Evolutionary conservation across 2,797 vertebrate genomes (phyloP).

Genomic region (Loriculus beryllinus): DNA sequence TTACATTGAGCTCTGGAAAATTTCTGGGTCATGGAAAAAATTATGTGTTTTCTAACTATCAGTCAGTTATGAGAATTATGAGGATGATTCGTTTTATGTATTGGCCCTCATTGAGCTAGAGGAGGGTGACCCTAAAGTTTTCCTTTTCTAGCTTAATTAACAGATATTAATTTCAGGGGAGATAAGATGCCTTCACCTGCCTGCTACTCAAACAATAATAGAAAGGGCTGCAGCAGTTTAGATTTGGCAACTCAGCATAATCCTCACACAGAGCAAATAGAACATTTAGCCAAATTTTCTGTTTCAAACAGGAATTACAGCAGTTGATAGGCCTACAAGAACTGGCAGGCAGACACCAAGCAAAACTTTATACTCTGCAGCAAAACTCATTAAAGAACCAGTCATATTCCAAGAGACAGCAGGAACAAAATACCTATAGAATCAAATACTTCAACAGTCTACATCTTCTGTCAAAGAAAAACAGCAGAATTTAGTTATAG

Average conservation of each 20-base stretch:
- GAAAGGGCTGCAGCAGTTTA: not conserved
- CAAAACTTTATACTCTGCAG: not conserved
- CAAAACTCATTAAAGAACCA: not conserved
- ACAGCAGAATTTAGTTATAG: not conserved
- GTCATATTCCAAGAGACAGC: rapidly evolving
- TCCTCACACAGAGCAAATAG: not conserved
- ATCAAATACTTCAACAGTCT: not conserved
- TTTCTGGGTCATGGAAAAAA: not conserved
- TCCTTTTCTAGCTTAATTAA: not conserved
- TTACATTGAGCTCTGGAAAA: not conserved
- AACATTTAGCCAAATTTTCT: not conserved
- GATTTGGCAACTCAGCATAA: not conserved
- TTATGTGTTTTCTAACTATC: not conserved
- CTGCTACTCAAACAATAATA: not conserved
- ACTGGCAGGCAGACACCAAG: not conserved
- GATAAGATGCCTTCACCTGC: not conserved
- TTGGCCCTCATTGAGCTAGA: not conserved
- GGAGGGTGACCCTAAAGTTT: not conserved
- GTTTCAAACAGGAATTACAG: not conserved
- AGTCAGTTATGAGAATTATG: not conserved
- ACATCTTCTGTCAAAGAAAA: not conserved
- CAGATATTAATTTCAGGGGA: not conserved
- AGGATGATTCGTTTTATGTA: not conserved
- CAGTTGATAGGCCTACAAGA: not conserved
- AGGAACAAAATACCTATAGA: not conserved